Conservation (phyloP, 2,888 invertebrate species). For the Sceliomorpha sp. region DNA sequence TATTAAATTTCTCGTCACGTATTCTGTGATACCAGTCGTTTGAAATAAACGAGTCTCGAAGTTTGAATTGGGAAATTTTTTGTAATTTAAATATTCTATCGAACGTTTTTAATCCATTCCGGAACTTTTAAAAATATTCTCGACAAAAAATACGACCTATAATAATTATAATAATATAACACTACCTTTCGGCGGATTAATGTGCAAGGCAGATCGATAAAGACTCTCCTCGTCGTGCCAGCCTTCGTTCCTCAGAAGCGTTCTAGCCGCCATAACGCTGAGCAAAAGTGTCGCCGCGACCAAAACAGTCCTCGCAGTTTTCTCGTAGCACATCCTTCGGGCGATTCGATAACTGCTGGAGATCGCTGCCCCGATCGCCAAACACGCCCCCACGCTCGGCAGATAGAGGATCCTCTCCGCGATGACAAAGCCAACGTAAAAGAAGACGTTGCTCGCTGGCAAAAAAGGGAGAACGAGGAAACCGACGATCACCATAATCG, state of each 20-base stretch:
- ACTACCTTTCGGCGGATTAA: slow-evolving; percentile 98
- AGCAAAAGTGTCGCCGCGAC: slow-evolving; percentile 83
- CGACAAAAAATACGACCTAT: no score
- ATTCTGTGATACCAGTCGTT: no score
- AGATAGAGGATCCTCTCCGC: slow-evolving; percentile 97
- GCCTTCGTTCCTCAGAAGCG: slow-evolving; percentile 91
- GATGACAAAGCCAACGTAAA: slow-evolving; percentile 99
- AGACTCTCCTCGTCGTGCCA: slow-evolving; percentile 97
- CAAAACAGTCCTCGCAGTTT: slow-evolving; percentile 67
- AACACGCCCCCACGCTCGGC: slow-evolving; percentile 97
- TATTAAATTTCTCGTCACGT: no score
- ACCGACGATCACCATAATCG: slow-evolving; percentile 69
- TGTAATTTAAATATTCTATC: no score
- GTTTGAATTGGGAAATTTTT: no score
- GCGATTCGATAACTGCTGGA: slow-evolving; percentile 71
- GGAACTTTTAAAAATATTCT: no score
- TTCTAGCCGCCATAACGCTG: slow-evolving; percentile 86
- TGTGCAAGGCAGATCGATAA: slow-evolving; percentile 92
- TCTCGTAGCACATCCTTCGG: slow-evolving; percentile 76
- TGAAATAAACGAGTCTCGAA: no score
- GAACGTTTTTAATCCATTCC: no score
- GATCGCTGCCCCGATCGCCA: slow-evolving; percentile 87
- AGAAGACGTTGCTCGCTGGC: slow-evolving; percentile 97
- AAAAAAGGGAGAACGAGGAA: slow-evolving; percentile 95
- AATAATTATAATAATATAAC: background rate